Percentiles rank a stretch among this genome's conserved stretches.
These are phyloP conservation scores for Diaprepes abbreviatus DNA, from an alignment of 2,888 invertebrate genomes.

Conservation along the genomic window DNA sequence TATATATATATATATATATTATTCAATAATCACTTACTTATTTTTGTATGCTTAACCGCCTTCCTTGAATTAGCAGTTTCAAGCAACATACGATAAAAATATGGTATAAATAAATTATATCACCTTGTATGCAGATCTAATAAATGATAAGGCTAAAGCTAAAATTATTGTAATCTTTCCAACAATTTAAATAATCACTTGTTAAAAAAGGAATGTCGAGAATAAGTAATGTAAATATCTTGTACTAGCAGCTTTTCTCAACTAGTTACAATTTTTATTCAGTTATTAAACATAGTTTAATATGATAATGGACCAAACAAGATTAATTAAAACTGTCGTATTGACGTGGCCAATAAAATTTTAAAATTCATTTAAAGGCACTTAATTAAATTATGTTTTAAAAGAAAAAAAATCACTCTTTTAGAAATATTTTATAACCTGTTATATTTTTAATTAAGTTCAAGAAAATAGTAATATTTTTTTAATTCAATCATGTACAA, in stretches of 20 bases:
- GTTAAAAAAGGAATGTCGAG: slow-evolving; percentile 24
- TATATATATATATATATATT: no score
- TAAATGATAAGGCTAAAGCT: slow-evolving; percentile 28
- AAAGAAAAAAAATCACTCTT: no score
- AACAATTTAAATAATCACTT: slow-evolving; percentile 35
- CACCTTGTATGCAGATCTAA: slow-evolving; percentile 36
- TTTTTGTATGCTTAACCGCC: neutral
- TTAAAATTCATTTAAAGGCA: no score
- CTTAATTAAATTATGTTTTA: no score
- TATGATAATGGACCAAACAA: slow-evolving; percentile 2
- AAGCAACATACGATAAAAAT: neutral
- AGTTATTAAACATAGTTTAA: slow-evolving; percentile 16
- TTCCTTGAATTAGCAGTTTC: neutral
- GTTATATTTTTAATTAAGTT: no score
- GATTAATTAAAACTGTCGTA: neutral
- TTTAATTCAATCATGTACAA: no score
- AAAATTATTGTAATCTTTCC: slow-evolving; percentile 20
- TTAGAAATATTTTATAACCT: no score
- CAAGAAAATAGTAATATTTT: no score
- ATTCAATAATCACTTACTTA: no score
- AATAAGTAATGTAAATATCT: slow-evolving; percentile 34
- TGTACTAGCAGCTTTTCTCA: slow-evolving; percentile 26
- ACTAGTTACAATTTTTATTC: slow-evolving; percentile 27
- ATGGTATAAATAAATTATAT: slow-evolving; percentile 18
- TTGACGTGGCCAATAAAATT: neutral